These are phyloP conservation scores for Ceyx cyanopectus DNA, from an alignment of 2,113 vertebrate genomes.

Conservation along the genomic window DNA sequence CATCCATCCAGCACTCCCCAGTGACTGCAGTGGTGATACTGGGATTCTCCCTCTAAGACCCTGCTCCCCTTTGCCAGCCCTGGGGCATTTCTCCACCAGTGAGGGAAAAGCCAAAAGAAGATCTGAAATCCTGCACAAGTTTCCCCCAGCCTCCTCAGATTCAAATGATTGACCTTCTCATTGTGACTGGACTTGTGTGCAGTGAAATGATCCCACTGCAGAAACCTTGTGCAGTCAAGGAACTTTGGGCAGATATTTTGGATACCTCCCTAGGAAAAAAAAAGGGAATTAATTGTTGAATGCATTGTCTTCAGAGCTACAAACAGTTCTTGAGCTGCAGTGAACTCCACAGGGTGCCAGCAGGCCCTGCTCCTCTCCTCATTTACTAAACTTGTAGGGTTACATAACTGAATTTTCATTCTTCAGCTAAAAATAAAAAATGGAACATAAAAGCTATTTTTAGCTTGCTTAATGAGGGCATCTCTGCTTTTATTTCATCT, in stretches of 20 bases:
- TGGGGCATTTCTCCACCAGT: not conserved
- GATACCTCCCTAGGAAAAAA: not conserved
- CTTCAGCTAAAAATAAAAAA: slow-evolving; percentile 76
- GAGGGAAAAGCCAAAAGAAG: not conserved
- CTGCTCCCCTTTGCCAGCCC: rapidly evolving
- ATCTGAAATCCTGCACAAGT: not conserved
- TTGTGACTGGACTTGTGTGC: not conserved
- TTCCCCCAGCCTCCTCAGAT: not conserved
- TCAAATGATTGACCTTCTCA: not conserved
- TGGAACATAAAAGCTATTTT: slow-evolving; percentile 78
- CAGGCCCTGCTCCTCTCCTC: not conserved
- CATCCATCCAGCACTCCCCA: not conserved
- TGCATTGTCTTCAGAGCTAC: not conserved
- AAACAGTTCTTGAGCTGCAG: not conserved
- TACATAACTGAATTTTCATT: slow-evolving; percentile 69
- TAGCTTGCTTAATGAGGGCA: slow-evolving; percentile 75
- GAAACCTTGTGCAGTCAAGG: not conserved
- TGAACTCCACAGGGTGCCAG: not conserved
- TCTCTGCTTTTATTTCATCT: slow-evolving; percentile 64
- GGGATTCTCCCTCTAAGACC: not conserved
- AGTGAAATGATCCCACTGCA: not conserved
- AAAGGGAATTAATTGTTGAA: not conserved
- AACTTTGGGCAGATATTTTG: not conserved
- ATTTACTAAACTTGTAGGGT: not conserved
- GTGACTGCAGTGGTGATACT: not conserved